phyloP scores from a whole-genome alignment of 2,797 vertebrate species.

The Gorsachius magnificus region DNA sequence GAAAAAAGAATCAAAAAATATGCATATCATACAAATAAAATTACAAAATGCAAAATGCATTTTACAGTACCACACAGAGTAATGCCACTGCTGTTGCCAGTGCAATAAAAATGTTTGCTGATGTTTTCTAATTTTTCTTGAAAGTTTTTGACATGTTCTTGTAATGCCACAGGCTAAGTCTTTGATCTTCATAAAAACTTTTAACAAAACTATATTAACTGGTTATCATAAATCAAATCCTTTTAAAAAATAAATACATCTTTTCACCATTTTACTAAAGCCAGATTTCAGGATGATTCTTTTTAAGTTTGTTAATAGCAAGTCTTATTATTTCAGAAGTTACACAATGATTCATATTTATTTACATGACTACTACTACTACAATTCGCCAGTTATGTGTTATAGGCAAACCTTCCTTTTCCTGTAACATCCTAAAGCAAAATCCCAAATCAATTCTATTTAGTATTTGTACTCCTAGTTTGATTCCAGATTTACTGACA shows the following conservation, averaged over 20 bases:
- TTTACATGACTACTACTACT: not conserved
- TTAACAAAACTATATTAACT: not conserved
- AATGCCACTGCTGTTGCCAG: not conserved
- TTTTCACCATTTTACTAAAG: not conserved
- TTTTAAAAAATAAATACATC: not conserved
- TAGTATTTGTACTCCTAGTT: not conserved
- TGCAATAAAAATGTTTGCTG: not conserved
- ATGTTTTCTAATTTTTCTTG: not conserved
- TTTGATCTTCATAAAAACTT: constrained; percentile 24
- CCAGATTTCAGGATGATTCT: not conserved
- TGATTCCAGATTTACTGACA: not conserved
- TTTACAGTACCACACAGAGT: not conserved
- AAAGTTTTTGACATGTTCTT: not conserved
- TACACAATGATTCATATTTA: not conserved
- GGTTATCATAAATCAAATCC: not conserved
- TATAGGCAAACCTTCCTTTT: not conserved
- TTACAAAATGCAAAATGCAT: not conserved
- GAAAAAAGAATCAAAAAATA: not conserved
- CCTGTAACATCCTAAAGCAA: not conserved
- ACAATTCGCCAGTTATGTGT: not conserved
- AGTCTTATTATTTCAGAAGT: not conserved
- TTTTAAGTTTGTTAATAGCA: not conserved
- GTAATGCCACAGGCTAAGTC: not conserved
- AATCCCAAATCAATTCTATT: not conserved
- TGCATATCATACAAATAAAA: not conserved